A percentile compares a stretch with the other conserved stretches of the same genome.
Conservation (phyloP, 2,113 vertebrate species). For the Ellobius talpinus region DNA sequence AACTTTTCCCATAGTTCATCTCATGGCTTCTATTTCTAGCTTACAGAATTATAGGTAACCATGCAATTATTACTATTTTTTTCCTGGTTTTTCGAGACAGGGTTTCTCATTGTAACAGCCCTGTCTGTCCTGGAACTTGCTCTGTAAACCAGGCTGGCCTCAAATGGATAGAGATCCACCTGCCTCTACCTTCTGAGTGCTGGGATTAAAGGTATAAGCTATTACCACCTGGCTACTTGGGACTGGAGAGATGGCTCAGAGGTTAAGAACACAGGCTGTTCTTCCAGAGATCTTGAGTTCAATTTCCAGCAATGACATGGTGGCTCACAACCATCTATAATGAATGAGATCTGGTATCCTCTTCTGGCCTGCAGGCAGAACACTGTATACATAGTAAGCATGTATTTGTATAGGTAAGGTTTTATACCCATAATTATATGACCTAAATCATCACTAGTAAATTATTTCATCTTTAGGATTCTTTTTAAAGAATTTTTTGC, state of each 20-base stretch:
- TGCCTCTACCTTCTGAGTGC: not conserved
- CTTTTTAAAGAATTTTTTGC: conserved; percentile 17
- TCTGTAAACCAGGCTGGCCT: not conserved
- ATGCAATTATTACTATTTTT: not conserved
- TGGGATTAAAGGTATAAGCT: not conserved
- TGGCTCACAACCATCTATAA: too few species aligned
- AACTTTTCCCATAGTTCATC: not conserved
- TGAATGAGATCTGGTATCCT: not conserved
- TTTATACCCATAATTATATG: not conserved
- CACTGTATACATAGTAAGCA: not conserved
- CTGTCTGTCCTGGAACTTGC: too few species aligned
- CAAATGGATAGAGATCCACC: not conserved
- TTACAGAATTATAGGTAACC: not conserved
- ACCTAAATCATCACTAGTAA: not conserved
- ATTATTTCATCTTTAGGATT: not conserved
- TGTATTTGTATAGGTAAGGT: not conserved
- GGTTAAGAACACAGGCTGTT: not conserved
- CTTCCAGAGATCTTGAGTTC: not conserved
- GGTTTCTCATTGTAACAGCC: too few species aligned
- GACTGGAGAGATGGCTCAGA: not conserved
- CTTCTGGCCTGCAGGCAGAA: not conserved
- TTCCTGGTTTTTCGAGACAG: too few species aligned
- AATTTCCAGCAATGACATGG: not conserved
- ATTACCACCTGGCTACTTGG: not conserved
- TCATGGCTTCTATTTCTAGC: not conserved